Evolutionary conservation across 2,113 vertebrate species (phyloP).

Genomic region (Lophochroa leadbeateri): DNA sequence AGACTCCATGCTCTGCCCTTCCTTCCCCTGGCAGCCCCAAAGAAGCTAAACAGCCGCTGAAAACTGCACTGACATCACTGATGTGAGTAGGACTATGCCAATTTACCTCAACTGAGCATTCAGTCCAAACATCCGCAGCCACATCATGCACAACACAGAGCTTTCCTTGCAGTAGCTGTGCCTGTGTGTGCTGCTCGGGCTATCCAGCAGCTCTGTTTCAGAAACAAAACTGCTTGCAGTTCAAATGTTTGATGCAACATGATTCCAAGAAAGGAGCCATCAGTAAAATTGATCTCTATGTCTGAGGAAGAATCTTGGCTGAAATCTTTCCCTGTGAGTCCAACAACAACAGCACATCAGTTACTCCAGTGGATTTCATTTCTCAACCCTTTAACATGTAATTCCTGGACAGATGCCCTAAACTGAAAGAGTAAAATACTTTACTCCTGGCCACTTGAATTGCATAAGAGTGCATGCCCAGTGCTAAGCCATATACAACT

Average conservation of each 20-base stretch:
- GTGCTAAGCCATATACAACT: not conserved
- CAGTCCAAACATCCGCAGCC: not conserved
- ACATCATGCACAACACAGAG: rapidly evolving
- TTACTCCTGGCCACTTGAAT: not conserved
- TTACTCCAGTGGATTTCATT: constrained; percentile 52
- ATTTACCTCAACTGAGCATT: not conserved
- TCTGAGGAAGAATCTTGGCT: constrained; percentile 51
- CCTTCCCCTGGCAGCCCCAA: not conserved
- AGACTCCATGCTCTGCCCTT: not conserved
- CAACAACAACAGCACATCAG: constrained; percentile 57
- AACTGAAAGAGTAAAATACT: constrained; percentile 15
- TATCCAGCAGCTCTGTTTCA: rapidly evolving
- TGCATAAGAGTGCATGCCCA: not conserved
- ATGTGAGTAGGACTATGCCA: not conserved
- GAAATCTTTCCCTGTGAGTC: not conserved
- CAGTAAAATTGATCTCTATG: constrained; percentile 34
- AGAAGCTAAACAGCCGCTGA: not conserved
- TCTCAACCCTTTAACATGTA: constrained; percentile 46
- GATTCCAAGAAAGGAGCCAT: constrained; percentile 47
- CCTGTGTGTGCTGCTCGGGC: not conserved
- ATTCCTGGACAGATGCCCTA: constrained; percentile 47
- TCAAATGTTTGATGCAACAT: not conserved
- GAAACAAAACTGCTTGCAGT: not conserved
- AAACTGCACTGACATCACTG: not conserved
- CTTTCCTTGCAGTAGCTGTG: not conserved